Evolutionary conservation across 2,888 invertebrate genomes (phyloP), one percentile per base, ranked within the genome.

Genomic region (Coelogynopora nodosa): DNA sequence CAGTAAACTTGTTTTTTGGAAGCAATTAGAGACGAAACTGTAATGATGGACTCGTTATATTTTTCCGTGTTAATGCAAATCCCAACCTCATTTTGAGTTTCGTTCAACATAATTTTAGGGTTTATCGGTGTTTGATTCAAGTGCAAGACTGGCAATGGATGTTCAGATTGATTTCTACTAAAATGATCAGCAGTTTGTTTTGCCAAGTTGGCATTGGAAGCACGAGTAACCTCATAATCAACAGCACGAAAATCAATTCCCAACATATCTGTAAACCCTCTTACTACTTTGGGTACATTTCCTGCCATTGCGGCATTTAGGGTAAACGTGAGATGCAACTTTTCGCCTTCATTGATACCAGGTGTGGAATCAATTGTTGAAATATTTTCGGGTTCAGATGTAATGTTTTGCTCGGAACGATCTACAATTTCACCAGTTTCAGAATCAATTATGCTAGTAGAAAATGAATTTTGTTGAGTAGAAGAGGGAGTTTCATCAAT

Each of bases 191-290:
- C 23, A 5, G 74, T n/a, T 74, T 74, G 23, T 26, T 5, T 74
- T 13, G 23, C 2, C 18, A 74, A 74, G 23, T 74, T 23, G 18
- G 18, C 49, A 49, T 49, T 49, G 2, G 74, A 13, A 23, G 74
- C 5, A 2, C 74, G 74, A 5, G 85, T 85, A 67, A 67, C 85
- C 67, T 85, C 67, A 30, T 67, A 85, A 27, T 85, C 85, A 13
- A 85, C 85, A 1, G 85, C 67, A n/a, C 31, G 26, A 27, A 67
- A 85, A 85, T 85, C 85, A 28, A 85, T 85, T 2, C 85, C 85
- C 27, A 85, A 30, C 67, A 85, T 67, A 85, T 85, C 85, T 27
- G 85, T 85, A 29, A 85, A 67, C n/a, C 67, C 67, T 0, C 85
- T 1, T 0, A 85, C 85, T 5, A 30, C 67, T 74, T 85, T 85